Evolutionary conservation across 2,113 vertebrate genomes (phyloP), one percentile per base, ranked within the genome.

Genomic region (Cheilinus undulatus): DNA sequence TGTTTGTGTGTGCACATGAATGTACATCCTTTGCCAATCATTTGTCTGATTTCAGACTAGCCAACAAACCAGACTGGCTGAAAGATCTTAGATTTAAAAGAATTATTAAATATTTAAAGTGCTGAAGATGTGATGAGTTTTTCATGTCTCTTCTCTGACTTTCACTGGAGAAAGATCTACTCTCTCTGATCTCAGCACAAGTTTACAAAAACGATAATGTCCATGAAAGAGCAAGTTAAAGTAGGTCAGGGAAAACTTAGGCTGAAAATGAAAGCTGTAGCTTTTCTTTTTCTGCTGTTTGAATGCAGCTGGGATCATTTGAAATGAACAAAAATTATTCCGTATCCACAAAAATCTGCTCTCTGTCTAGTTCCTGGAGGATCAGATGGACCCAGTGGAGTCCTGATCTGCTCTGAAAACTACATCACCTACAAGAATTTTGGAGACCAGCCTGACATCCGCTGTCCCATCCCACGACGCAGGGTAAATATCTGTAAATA

Each of bases 361-460:
- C 1, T 77, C 49, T 51, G 7, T 78, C 9, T 77, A 99, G 98
- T 99, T 76, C 98, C 98, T n/a, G 98, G 98, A 56, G 98, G 98
- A 50, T 97, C 97, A 13, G 98, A 99, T 80, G 98, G 97, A 4
- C 98, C 98, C 27, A 99, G 98, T 0, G 98, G 98, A 13, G 98
- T 99, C 32, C 93, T 99, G 56, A 99, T 99, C 78, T 99, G 98
- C 83, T 99, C 98, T 17, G 98, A 99, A 92, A 99, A 99, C 82
- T 99, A 99, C 48, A 99, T 99, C 80, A 99, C 97, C 7, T 99
- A 99, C 48, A 99, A 99, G 88, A 99, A 99, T 70, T 99, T 99
- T 14, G 98, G 98, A 68, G 97, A 99, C 88, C 98, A 99, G 81
- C 98, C 98, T 2, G 98, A 99, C 88, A 99, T 99, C 72, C 96